These are phyloP conservation scores for Bembecia ichneumoniformis DNA, from an alignment of 2,888 invertebrate species.

Conservation along the genomic window DNA sequence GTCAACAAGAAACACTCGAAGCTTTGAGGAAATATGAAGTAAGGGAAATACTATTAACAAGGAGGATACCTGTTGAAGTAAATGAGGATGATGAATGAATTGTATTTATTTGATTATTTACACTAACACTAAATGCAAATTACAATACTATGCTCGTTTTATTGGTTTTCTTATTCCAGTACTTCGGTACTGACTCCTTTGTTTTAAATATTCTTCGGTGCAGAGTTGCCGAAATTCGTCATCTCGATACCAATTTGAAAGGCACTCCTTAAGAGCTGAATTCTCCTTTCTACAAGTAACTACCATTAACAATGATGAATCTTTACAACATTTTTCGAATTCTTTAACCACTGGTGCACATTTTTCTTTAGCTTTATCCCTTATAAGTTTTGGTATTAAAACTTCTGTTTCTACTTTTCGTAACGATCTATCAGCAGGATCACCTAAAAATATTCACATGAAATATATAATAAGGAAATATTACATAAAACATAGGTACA, in stretches of 20 bases:
- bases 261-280: constrained; percentile 77
- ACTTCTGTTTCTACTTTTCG: constrained; percentile 92
- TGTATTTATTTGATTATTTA: constrained; percentile 26
- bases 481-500: background rate
- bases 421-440: constrained; percentile 86
- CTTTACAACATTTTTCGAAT: constrained; percentile 82
- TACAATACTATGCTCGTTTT: constrained; percentile 44
- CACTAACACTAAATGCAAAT: constrained; percentile 22
- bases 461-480: background rate
- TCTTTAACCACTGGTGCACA: constrained; percentile 81
- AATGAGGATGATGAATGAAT: constrained; percentile 47
- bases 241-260: constrained; percentile 83
- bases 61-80: constrained; percentile 62
- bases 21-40: constrained; percentile 72
- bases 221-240: constrained; percentile 81
- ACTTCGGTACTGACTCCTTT: constrained; percentile 84
- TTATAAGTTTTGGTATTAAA: constrained; percentile 89
- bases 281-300: constrained; percentile 83
- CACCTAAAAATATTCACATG: constrained; percentile 70
- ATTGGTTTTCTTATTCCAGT: constrained; percentile 81
- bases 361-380: constrained; percentile 87
- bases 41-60: constrained; percentile 75
- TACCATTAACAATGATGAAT: constrained; percentile 77
- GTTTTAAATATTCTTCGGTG: constrained; percentile 83
- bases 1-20: constrained; percentile 45